Base-by-base conservation (phyloP, 1,140 invertebrate species). In the Zaprionus taronus region DNA sequence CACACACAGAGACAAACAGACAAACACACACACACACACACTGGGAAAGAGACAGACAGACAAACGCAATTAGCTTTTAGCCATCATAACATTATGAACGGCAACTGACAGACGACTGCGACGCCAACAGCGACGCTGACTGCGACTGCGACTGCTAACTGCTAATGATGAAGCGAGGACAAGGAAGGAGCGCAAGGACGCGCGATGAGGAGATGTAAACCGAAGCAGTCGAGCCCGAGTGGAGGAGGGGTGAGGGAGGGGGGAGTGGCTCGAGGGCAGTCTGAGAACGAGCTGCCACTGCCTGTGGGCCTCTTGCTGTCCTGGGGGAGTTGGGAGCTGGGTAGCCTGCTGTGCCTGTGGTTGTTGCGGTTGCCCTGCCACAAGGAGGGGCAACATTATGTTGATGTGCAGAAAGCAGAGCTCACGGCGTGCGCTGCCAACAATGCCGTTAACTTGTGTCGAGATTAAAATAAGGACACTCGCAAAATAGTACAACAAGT, bases 391-490 rank as follows among this genome's bases (percentile, higher is more conserved):
- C 34, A 64, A 77, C 83, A 86, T 80, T 83, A 87, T 82, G 83
- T 80, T 79, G 83, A 83, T 81, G 77, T 76, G 62, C 67, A 53
- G 57, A 68, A 66, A 77, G 65, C 69, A 82, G 51, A 77, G 83
- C 83, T 77, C 83, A 87, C 72, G 80, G 80, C 75, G 81, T 47
- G n/a, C 81, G 83, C 84, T 84, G 81, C 78, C 84, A 89, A 87
- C 83, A 87, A 87, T 89, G 83, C 83, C 83, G 83, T 87, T 89
- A 87, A 87, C 83, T 87, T 87, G 83, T 90, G 85, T 89, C 68
- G 84, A 90, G 84, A 89, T 89, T 89, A 89, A 89, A 90, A 89
- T 89, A 89, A 89, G 84, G 81, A 89, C 84, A 89, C 85, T 84
- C 81, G 53, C 67, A 57, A 78, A 73, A 82, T 78, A 79, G 80